Conservation (phyloP, 2,888 invertebrate species). For the Danaus chrysippus region DNA sequence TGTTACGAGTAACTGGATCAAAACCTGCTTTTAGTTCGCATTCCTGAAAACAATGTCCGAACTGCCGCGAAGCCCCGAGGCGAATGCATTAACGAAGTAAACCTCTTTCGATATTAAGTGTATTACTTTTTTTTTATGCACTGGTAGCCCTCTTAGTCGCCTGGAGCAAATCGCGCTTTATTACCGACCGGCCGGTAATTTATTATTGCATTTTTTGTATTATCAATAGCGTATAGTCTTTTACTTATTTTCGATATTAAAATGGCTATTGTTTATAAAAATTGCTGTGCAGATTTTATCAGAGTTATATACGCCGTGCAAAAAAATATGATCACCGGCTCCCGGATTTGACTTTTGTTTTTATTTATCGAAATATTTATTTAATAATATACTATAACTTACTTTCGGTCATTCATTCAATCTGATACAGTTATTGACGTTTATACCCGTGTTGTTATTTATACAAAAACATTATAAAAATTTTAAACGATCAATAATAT, state of each 20-base stretch:
- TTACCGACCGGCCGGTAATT: conserved; percentile 73
- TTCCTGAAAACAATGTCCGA: conserved; percentile 77
- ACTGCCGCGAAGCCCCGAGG: conserved; percentile 70
- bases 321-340: conserved; percentile 31
- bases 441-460: background rate
- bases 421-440: conserved; percentile 5
- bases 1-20: conserved; percentile 23
- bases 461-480: background rate
- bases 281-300: conserved; percentile 69
- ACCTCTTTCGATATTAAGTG: conserved; percentile 77
- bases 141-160: conserved; percentile 74
- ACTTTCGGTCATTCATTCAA: background rate
- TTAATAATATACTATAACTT: conserved; percentile 4
- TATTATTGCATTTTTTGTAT: conserved; percentile 78
- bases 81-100: conserved; percentile 77
- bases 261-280: conserved; percentile 78
- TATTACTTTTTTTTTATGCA: conserved; percentile 64
- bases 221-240: conserved; percentile 74
- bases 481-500: background rate
- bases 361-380: conserved; percentile 2
- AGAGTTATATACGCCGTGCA: conserved; percentile 47
- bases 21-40: conserved; percentile 51
- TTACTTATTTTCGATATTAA: conserved; percentile 71
- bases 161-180: conserved; percentile 76
- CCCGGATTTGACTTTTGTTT: conserved; percentile 26